Evolutionary conservation across 2,113 vertebrate genomes (phyloP).

Genomic region (Coturnix japonica): DNA sequence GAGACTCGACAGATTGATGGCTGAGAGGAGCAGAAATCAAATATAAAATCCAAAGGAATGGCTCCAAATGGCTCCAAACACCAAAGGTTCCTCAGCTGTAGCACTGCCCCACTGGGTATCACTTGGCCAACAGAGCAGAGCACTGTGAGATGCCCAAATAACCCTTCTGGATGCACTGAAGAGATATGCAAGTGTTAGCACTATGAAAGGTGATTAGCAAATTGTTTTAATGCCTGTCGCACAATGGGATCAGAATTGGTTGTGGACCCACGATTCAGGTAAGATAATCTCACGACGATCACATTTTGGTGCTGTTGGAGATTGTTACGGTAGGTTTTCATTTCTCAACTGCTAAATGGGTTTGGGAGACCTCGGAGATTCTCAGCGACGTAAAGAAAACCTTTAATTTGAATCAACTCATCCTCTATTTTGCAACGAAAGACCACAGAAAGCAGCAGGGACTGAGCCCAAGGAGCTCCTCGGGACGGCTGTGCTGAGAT

Average conservation of each 20-base stretch:
- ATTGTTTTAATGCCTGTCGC: conserved; percentile 42
- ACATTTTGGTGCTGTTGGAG: neutral
- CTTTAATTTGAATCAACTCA: neutral
- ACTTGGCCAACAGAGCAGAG: neutral
- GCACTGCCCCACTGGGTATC: neutral
- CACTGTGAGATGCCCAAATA: neutral
- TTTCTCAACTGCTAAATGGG: neutral
- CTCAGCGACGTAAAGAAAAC: neutral
- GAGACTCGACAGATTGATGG: conserved; percentile 37
- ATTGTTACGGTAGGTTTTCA: neutral
- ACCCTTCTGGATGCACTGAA: conserved; percentile 30
- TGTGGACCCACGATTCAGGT: neutral
- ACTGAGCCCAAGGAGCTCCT: neutral
- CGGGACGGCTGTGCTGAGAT: neutral
- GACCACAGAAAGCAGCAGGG: neutral
- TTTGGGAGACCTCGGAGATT: neutral
- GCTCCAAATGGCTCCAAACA: neutral
- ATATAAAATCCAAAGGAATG: no score
- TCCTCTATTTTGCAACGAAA: neutral
- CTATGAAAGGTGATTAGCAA: neutral
- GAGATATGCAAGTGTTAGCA: conserved; percentile 32
- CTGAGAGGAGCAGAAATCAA: conserved; percentile 36
- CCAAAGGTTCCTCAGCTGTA: neutral
- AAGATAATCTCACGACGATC: neutral
- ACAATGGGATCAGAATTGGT: conserved; percentile 21